Conservation (phyloP, 2,797 vertebrate species). For the Enteromius viviparus region DNA sequence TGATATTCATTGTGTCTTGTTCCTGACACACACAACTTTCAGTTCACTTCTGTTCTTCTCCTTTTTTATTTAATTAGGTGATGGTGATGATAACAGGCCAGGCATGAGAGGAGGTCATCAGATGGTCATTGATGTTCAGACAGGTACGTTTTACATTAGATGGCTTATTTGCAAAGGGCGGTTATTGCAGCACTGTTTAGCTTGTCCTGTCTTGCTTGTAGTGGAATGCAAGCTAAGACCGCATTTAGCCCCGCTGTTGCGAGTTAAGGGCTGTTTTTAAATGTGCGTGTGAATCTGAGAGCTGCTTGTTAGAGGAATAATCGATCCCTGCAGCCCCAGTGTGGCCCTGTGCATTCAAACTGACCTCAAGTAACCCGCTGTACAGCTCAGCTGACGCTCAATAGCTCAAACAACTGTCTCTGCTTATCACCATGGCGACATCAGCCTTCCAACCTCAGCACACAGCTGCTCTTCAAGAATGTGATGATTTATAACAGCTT, state of each 20-base stretch:
- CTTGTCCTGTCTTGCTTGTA: constrained; percentile 24
- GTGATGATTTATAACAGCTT: not conserved
- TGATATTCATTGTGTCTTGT: constrained; percentile 21
- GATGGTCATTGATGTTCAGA: constrained; percentile 99
- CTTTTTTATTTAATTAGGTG: constrained; percentile 74
- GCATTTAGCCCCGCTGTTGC: not conserved
- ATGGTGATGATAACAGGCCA: constrained; percentile 94
- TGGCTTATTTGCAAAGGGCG: not conserved
- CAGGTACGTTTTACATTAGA: constrained; percentile 79
- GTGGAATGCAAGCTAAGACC: constrained; percentile 21
- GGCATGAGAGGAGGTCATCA: constrained; percentile 99
- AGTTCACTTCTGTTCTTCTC: not conserved
- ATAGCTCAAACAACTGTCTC: constrained; percentile 39
- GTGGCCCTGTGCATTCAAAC: constrained; percentile 27
- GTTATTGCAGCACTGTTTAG: not conserved
- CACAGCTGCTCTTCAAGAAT: constrained; percentile 21
- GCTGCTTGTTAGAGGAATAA: constrained; percentile 43
- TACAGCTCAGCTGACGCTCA: constrained; percentile 28
- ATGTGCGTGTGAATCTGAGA: constrained; percentile 35
- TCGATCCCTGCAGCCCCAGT: constrained; percentile 33
- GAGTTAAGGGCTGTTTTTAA: constrained; percentile 5
- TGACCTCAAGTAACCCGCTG: constrained; percentile 50
- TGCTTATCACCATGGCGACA: constrained; percentile 57
- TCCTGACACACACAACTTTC: not conserved
- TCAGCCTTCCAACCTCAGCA: constrained; percentile 31